A percentile compares a stretch with the other conserved stretches of the same genome.
Evolutionary conservation across 2,113 vertebrate species (phyloP).

Genomic region (Eulemur rufifrons): DNA sequence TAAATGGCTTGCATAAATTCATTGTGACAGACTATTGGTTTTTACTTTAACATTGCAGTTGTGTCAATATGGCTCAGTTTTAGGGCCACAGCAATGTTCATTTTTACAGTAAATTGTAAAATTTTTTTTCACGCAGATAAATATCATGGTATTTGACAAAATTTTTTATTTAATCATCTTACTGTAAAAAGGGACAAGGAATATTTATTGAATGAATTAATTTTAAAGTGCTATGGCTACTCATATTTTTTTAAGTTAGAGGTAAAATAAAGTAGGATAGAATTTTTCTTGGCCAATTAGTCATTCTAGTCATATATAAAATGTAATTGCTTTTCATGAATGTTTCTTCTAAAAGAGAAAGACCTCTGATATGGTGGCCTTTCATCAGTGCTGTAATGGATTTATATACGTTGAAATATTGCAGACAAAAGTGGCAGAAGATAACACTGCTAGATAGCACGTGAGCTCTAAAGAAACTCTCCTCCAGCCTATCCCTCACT

Average conservation of each 20-base stretch:
- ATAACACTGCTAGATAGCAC: not conserved
- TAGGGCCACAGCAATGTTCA: not conserved
- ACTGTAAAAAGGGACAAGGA: not conserved
- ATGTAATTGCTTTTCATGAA: not conserved
- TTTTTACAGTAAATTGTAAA: not conserved
- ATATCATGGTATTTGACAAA: not conserved
- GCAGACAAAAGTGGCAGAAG: not conserved
- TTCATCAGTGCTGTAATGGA: not conserved
- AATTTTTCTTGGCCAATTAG: not conserved
- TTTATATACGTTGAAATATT: not conserved
- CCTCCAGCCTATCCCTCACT: fast-evolving
- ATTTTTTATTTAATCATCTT: not conserved
- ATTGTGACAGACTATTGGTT: not conserved
- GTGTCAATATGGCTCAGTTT: not conserved
- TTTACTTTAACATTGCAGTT: not conserved
- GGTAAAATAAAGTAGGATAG: not conserved
- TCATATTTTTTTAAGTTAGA: not conserved
- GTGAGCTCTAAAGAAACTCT: not conserved
- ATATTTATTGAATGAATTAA: not conserved
- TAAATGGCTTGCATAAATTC: not conserved
- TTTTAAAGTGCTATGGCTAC: not conserved
- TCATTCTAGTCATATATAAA: not conserved
- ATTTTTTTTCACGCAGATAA: not conserved
- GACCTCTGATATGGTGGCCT: not conserved
- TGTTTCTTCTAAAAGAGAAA: not conserved